phyloP scores from a whole-genome alignment of 1,140 invertebrate species.

The Trinorchestia longiramus region DNA sequence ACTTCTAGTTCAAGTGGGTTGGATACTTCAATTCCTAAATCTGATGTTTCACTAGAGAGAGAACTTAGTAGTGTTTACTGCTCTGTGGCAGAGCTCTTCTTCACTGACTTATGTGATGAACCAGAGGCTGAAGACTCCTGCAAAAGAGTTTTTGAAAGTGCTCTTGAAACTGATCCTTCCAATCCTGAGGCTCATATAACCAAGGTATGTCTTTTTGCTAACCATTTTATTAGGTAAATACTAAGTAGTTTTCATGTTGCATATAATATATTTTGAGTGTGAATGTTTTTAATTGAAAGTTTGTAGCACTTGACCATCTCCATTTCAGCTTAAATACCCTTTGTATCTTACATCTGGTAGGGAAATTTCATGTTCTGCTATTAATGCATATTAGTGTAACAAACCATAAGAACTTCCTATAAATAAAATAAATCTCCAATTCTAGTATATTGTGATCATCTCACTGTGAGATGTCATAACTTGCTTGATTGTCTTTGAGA shows the following conservation, averaged over 20 bases:
- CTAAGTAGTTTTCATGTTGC: neutral
- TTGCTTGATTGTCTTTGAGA: no score
- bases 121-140: conserved; percentile 53
- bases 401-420: no score
- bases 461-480: no score
- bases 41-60: conserved; percentile 42
- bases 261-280: neutral
- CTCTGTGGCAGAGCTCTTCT: conserved; percentile 52
- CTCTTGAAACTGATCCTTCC: conserved; percentile 33
- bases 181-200: conserved; percentile 56
- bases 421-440: no score
- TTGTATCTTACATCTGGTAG: no score
- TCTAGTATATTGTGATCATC: no score
- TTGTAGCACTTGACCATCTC: neutral
- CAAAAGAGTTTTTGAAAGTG: conserved; percentile 30
- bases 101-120: conserved; percentile 57
- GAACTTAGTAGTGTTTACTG: conserved; percentile 54
- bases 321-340: neutral
- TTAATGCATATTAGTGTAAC: neutral
- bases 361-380: neutral
- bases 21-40: neutral
- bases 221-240: neutral
- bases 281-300: neutral
- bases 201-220: conserved; percentile 4
- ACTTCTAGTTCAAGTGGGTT: neutral